Conservation (phyloP, 2,797 vertebrate species). For the Amblyopsis hoosieri region DNA sequence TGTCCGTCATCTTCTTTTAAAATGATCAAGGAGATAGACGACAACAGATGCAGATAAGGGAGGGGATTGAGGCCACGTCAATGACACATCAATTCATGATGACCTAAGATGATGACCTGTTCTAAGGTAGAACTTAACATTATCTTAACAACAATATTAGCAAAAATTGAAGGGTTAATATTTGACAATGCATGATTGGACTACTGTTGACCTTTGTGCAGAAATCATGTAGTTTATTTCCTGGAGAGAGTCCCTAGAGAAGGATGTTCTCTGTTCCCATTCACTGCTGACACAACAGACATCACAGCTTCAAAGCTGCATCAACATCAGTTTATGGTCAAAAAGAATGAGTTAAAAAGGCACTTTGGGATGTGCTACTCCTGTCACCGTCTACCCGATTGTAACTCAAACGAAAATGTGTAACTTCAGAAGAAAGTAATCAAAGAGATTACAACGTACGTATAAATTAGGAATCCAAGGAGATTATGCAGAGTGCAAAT, state of each 20-base stretch:
- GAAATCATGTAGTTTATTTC: constrained; percentile 25
- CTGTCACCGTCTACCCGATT: constrained; percentile 57
- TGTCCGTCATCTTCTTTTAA: constrained; percentile 53
- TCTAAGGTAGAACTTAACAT: constrained; percentile 5
- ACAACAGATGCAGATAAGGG: too few species aligned
- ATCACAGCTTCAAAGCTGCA: constrained; percentile 17
- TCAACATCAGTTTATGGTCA: constrained; percentile 23
- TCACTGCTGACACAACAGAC: constrained; percentile 15
- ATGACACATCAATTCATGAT: not conserved
- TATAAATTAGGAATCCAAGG: too few species aligned
- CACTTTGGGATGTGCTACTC: constrained; percentile 29
- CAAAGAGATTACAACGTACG: too few species aligned
- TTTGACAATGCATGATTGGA: constrained; percentile 30
- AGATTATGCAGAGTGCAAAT: too few species aligned
- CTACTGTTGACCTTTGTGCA: constrained; percentile 34
- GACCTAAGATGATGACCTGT: constrained; percentile 18
- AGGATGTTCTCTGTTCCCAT: constrained; percentile 29
- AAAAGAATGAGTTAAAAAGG: constrained; percentile 10
- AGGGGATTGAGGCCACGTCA: too few species aligned
- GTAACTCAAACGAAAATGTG: constrained; percentile 32
- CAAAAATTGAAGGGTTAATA: constrained; percentile 29
- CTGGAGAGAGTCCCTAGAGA: constrained; percentile 25
- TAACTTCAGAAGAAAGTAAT: constrained; percentile 24
- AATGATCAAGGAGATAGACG: too few species aligned
- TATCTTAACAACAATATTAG: constrained; percentile 9